Evolutionary conservation across 2,797 vertebrate species (phyloP).

Genomic region (Phaenicophaeus curvirostris): DNA sequence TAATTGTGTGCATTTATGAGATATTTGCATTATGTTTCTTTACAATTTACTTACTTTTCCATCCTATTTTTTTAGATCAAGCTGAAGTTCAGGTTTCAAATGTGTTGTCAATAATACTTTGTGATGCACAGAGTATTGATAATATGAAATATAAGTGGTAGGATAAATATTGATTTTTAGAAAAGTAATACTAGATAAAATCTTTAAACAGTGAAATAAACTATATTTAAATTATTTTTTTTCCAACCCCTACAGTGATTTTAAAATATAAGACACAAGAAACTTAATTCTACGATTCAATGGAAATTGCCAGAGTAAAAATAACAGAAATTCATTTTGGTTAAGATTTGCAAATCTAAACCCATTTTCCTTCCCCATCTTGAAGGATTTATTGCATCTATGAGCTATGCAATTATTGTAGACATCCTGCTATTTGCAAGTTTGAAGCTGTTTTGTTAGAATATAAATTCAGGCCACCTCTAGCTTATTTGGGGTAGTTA

Average conservation of each 20-base stretch:
- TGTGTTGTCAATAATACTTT: neutral
- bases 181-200: neutral
- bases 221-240: neutral
- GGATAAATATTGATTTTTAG: neutral
- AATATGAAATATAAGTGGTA: neutral
- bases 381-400: neutral
- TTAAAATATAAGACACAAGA: neutral
- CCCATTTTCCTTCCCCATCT: neutral
- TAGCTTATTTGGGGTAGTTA: neutral
- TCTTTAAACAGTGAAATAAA: neutral
- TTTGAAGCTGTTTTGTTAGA: neutral
- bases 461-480: neutral
- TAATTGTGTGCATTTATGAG: neutral
- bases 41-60: neutral
- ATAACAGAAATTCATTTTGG: neutral
- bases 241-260: neutral
- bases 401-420: neutral
- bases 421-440: neutral
- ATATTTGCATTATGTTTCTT: neutral
- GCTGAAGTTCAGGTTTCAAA: neutral
- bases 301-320: neutral
- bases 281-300: neutral
- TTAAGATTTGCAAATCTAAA: neutral
- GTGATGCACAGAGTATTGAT: neutral
- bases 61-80: neutral